Evolutionary conservation across 2,797 vertebrate genomes (phyloP), one percentile per base, ranked within the genome.

Genomic region (Otus scops): DNA sequence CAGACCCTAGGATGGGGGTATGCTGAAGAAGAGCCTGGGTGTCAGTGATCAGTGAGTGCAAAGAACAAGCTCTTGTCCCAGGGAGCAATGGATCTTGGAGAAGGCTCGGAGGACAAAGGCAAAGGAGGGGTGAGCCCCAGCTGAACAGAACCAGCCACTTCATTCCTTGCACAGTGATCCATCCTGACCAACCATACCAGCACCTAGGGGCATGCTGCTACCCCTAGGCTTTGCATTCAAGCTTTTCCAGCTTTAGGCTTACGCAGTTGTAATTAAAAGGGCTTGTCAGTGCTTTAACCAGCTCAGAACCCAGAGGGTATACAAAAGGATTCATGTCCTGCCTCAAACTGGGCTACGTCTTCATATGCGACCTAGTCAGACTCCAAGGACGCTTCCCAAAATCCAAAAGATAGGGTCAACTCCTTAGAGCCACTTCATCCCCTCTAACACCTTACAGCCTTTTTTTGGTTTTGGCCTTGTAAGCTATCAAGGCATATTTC

Each of bases 221-320:
- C 50, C 63, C 39, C 30, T 1, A 28, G 67, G 86, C 77, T 82
- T 56, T 63, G 34, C 0, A 0, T 91, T 93, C 93, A 82, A 85
- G 93, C 67, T 89, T 71, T 93, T 87, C 92, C 90, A 85, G 92
- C 85, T 89, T 61, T 50, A 63, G 48, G 16, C 30, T 80, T 28
- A 28, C 3, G 0, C 4, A 36, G 39, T 68, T 89, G 14, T 50
- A 86, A 94, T 94, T 92, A 95, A 76, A 96, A 89, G 64, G 41
- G 68, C 19, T 82, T 60, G 65, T 7, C 45, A 56, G 34, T 54
- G 38, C 43, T 82, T 87, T 53, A 90, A 83, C 34, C 67, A 89
- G 86, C 22, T 79, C 64, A 54, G 41, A 90, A 91, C 20, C 78
- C 67, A 91, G 21, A 53, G 10, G 21, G 60, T 38, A 94, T 54